Conservation (phyloP, 2,888 invertebrate species). For the Diaprepes abbreviatus region DNA sequence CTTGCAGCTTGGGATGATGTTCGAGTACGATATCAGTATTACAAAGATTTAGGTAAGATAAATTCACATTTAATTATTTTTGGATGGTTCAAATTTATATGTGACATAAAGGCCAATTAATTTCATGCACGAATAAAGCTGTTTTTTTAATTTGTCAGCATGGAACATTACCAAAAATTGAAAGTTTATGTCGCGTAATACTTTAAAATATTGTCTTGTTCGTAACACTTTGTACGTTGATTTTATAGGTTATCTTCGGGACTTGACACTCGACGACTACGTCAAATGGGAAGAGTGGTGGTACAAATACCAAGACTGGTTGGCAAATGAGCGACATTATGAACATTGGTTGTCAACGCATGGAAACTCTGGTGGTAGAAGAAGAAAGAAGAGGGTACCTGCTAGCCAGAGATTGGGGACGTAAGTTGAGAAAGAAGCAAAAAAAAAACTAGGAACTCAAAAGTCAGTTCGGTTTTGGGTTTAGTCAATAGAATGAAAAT, state of each 20-base stretch:
- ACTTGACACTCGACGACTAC: constrained; percentile 84
- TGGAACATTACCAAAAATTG: too few relatives aligned
- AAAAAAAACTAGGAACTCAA: constrained; percentile 1
- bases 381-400: constrained; percentile 60
- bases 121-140: too few relatives aligned
- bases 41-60: constrained; percentile 81
- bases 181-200: too few relatives aligned
- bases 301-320: constrained; percentile 93
- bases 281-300: constrained; percentile 96
- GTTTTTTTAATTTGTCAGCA: too few relatives aligned
- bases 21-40: constrained; percentile 88
- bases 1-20: constrained; percentile 91
- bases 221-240: background rate
- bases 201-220: too few relatives aligned
- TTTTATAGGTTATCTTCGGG: constrained; percentile 70
- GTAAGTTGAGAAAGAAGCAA: constrained; percentile 51
- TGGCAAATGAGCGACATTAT: constrained; percentile 84
- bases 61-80: too few relatives aligned
- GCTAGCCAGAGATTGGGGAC: constrained; percentile 63
- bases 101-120: too few relatives aligned
- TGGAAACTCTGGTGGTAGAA: constrained; percentile 50
- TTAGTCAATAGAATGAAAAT: constrained; percentile 7
- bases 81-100: too few relatives aligned
- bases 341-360: constrained; percentile 77
- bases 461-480: background rate